phyloP scores from a whole-genome alignment of 2,797 vertebrate species.

The Rhadinocentrus ornatus region DNA sequence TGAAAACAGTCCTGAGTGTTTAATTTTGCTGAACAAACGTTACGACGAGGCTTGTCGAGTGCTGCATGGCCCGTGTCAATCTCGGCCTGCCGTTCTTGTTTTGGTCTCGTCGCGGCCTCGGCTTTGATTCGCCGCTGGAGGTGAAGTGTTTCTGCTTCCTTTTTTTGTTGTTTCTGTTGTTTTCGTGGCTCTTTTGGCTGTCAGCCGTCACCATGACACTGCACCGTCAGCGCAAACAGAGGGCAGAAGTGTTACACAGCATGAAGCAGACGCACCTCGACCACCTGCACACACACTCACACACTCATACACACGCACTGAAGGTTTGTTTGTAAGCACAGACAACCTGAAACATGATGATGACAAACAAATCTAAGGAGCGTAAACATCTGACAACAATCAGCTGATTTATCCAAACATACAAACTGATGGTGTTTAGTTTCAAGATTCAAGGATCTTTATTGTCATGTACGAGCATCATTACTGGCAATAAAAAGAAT shows the following conservation, averaged over 20 bases:
- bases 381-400: no score
- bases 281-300: constrained; percentile 32
- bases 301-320: background rate
- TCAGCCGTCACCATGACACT: constrained; percentile 49
- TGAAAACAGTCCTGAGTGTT: constrained; percentile 83
- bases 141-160: constrained; percentile 46
- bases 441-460: no score
- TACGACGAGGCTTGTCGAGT: constrained; percentile 70
- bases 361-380: no score
- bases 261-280: constrained; percentile 44
- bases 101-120: background rate
- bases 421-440: no score
- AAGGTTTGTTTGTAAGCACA: no score
- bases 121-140: constrained; percentile 62
- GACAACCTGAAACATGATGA: no score
- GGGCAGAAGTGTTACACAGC: constrained; percentile 53
- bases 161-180: constrained; percentile 24
- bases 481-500: no score
- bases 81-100: constrained; percentile 42
- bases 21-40: constrained; percentile 81
- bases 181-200: constrained; percentile 48
- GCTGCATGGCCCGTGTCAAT: constrained; percentile 68
- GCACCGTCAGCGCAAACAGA: constrained; percentile 66
- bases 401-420: no score
- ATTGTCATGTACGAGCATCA: no score